These are phyloP conservation scores for Monopis laevigella DNA, from an alignment of 2,888 invertebrate species.

Conservation along the genomic window DNA sequence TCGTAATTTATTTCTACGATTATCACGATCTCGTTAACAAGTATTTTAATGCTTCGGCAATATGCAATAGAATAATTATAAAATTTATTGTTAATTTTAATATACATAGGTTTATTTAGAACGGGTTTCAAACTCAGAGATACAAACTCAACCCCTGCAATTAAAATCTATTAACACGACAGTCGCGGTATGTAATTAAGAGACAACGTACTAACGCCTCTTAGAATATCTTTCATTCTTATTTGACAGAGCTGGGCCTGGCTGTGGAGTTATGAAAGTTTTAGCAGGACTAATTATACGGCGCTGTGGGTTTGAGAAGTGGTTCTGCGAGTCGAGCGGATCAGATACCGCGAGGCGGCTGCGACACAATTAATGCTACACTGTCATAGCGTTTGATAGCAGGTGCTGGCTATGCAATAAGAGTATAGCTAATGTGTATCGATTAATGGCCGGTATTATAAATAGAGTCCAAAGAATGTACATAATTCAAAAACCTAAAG, in stretches of 20 bases:
- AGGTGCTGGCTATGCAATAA: conserved; percentile 35
- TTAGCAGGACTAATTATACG: conserved; percentile 48
- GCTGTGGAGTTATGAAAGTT: conserved; percentile 44
- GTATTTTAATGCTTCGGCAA: conserved; percentile 11
- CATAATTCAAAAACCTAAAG: no score
- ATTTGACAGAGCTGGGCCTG: conserved; percentile 32
- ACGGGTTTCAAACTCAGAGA: conserved; percentile 27
- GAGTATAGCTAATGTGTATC: no score
- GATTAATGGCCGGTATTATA: no score
- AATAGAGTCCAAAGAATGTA: no score
- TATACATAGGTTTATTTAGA: conserved; percentile 15
- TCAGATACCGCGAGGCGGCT: conserved; percentile 33
- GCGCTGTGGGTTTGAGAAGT: conserved; percentile 28
- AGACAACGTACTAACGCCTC: conserved; percentile 40
- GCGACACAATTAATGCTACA: conserved; percentile 44
- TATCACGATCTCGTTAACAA: conserved; percentile 20
- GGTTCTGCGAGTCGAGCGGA: conserved; percentile 25
- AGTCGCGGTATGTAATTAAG: conserved; percentile 49
- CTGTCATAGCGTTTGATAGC: conserved; percentile 51
- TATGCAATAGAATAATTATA: conserved; percentile 2
- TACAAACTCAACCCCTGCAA: conserved; percentile 28
- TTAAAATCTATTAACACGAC: conserved; percentile 59
- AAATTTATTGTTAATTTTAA: conserved; percentile 5
- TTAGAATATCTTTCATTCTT: conserved; percentile 53
- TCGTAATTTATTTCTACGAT: conserved; percentile 7